Conservation (phyloP, 1,140 invertebrate species). For the Drosophila sp. region DNA sequence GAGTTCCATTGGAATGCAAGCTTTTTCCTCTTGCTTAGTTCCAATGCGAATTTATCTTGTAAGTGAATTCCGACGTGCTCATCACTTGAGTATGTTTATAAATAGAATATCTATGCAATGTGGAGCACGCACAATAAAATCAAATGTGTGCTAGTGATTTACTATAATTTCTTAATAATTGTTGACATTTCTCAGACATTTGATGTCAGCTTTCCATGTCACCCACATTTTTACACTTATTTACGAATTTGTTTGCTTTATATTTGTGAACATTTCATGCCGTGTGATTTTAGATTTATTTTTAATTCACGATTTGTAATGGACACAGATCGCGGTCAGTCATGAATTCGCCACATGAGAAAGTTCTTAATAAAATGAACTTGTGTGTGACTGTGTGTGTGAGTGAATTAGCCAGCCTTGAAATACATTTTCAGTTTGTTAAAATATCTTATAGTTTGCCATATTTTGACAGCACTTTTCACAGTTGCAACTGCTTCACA, state of each 20-base stretch:
- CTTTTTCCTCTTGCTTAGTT: conserved; percentile 4
- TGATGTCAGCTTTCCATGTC: conserved; percentile 57
- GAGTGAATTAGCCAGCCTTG: conserved; percentile 66
- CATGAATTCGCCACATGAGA: conserved; percentile 43
- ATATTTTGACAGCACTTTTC: conserved; percentile 32
- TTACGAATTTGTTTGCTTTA: conserved; percentile 23
- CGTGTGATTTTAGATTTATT: conserved; percentile 46
- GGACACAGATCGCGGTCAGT: conserved; percentile 57
- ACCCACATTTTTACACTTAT: conserved; percentile 21
- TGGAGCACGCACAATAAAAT: conserved; percentile 48
- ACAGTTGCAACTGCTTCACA: conserved; percentile 30
- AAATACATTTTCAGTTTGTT: conserved; percentile 55
- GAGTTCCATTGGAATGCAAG: conserved; percentile 1
- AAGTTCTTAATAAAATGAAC: conserved; percentile 39
- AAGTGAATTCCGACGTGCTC: background rate
- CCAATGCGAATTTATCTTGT: conserved; percentile 4
- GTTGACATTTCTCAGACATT: conserved; percentile 54
- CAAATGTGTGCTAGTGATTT: conserved; percentile 56
- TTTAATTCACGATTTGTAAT: conserved; percentile 61
- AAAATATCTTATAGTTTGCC: conserved; percentile 21
- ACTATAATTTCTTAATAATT: conserved; percentile 60
- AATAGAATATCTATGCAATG: conserved; percentile 42
- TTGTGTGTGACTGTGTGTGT: conserved; percentile 26
- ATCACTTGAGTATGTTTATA: conserved; percentile 6
- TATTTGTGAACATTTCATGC: conserved; percentile 16